Conservation (phyloP, 2,113 vertebrate species). For the Eulemur rufifrons region DNA sequence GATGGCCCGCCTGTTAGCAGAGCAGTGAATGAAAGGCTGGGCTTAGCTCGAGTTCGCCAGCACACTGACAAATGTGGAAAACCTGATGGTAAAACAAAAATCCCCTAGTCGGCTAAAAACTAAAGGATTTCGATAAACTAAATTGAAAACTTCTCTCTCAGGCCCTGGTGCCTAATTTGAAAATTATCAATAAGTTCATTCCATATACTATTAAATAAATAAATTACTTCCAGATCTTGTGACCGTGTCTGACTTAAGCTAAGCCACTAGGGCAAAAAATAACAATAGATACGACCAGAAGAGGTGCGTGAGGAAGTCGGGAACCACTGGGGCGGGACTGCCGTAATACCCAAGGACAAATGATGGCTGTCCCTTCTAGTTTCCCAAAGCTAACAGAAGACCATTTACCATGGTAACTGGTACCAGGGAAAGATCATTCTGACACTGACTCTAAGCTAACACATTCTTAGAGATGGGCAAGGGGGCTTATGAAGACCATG, state of each 20-base stretch:
- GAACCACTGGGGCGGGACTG: background rate
- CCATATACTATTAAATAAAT: background rate
- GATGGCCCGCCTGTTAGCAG: slow-evolving; percentile 91
- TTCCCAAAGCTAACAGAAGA: background rate
- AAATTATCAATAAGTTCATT: slow-evolving; percentile 72
- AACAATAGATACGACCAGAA: background rate
- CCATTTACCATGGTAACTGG: background rate
- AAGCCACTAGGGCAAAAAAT: background rate
- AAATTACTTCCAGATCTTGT: background rate
- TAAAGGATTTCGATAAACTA: slow-evolving; percentile 93
- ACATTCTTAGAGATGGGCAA: background rate
- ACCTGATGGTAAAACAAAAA: slow-evolving; percentile 91
- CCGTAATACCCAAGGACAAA: background rate
- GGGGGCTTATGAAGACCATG: background rate
- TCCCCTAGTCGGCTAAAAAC: slow-evolving; percentile 91
- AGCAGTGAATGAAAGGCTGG: slow-evolving; percentile 90
- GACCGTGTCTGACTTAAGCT: background rate
- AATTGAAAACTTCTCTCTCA: slow-evolving; percentile 79
- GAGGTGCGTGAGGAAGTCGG: background rate
- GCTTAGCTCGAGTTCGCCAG: slow-evolving; percentile 91
- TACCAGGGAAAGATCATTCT: background rate
- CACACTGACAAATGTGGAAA: slow-evolving; percentile 92
- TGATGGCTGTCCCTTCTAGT: background rate
- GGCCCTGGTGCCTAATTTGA: slow-evolving; percentile 44
- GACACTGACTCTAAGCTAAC: background rate